These are phyloP conservation scores for Neolamprologus hecqui DNA, from an alignment of 2,113 vertebrate species.

Conservation along the genomic window DNA sequence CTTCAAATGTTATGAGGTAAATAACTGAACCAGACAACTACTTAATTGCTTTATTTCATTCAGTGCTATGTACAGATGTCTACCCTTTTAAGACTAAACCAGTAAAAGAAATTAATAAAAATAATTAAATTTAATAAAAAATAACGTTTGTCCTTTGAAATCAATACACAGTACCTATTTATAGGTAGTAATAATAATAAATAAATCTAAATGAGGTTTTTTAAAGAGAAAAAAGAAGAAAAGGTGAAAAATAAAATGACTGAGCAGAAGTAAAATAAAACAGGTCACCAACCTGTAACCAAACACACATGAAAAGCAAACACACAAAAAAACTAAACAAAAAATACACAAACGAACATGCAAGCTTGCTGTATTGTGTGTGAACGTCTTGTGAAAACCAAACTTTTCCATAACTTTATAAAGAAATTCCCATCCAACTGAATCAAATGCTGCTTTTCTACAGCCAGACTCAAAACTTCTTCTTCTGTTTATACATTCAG, in stretches of 20 bases:
- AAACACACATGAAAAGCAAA: not conserved
- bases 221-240: not conserved
- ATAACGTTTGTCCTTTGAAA: not conserved
- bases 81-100: not conserved
- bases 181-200: not conserved
- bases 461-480: not conserved
- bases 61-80: rapidly evolving
- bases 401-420: not conserved
- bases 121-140: not conserved
- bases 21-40: not conserved
- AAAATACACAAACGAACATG: not conserved
- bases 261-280: not conserved
- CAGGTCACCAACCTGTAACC: not conserved
- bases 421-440: not conserved
- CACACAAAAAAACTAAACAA: not conserved
- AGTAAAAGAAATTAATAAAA: not conserved
- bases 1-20: not conserved
- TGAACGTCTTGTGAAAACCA: not conserved
- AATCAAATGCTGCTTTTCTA: not conserved
- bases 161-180: not conserved
- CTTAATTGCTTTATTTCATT: not conserved
- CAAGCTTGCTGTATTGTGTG: not conserved
- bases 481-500: not conserved
- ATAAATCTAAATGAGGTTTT: not conserved
- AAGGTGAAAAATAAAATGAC: not conserved